These are phyloP conservation scores for Papilio xuthus DNA, from an alignment of 1,140 invertebrate genomes.

Conservation along the genomic window DNA sequence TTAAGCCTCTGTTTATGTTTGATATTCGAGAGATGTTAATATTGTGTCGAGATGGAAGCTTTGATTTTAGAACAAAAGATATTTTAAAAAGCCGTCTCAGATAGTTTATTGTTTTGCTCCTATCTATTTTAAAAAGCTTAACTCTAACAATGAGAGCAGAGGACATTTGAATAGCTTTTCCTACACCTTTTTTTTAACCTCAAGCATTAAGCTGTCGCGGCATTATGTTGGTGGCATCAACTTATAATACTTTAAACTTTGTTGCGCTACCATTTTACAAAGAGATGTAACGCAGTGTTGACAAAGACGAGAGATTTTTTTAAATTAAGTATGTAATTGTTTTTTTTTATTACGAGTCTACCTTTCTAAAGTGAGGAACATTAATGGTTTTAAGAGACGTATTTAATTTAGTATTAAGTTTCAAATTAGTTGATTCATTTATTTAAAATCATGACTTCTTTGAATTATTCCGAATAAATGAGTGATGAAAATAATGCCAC, in stretches of 20 bases:
- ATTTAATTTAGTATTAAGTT: not conserved
- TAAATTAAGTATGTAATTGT: slow-evolving; percentile 62
- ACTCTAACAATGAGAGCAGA: slow-evolving; percentile 44
- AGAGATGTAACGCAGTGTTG: slow-evolving; percentile 55
- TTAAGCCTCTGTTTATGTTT: not conserved
- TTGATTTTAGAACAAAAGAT: slow-evolving; percentile 44
- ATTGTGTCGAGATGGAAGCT: slow-evolving; percentile 1
- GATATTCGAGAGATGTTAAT: not conserved
- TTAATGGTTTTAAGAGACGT: not conserved
- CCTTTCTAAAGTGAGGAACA: not conserved
- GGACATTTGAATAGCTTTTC: slow-evolving; percentile 58
- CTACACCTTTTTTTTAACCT: slow-evolving; percentile 53
- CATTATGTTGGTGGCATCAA: slow-evolving; percentile 37
- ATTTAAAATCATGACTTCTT: not conserved
- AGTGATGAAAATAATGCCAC: not conserved
- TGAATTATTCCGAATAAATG: too few species aligned
- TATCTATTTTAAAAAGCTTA: slow-evolving; percentile 48
- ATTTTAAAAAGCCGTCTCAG: slow-evolving; percentile 45
- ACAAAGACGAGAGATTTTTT: slow-evolving; percentile 63
- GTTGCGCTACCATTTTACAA: slow-evolving; percentile 42
- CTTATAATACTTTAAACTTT: slow-evolving; percentile 21
- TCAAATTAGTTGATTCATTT: not conserved
- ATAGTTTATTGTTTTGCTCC: slow-evolving; percentile 45
- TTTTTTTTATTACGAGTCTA: slow-evolving; percentile 43
- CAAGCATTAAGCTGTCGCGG: slow-evolving; percentile 54